Conservation (phyloP, 2,797 vertebrate genomes). For the Iguana delicatissima region DNA sequence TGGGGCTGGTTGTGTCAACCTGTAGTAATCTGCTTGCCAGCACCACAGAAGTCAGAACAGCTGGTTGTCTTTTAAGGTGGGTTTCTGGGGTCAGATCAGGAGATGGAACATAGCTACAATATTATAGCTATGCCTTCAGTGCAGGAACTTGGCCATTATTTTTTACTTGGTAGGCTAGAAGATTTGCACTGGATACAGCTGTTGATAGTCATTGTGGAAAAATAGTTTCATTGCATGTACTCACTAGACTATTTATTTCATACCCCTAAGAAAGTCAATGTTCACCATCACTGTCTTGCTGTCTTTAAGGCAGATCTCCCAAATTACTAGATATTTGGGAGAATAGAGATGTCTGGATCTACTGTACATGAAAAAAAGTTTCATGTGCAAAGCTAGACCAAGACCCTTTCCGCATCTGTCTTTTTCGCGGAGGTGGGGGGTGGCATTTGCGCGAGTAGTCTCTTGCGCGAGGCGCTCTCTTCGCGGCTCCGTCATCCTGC, state of each 20-base stretch:
- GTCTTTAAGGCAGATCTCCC: not conserved
- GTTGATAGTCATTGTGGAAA: not conserved
- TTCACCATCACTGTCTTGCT: not conserved
- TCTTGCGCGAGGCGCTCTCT: too few species aligned
- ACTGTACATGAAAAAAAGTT: not conserved
- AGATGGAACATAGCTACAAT: too few species aligned
- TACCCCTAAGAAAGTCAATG: not conserved
- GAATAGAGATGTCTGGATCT: not conserved
- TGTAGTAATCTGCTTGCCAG: too few species aligned
- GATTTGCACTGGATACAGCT: not conserved
- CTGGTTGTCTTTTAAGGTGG: too few species aligned
- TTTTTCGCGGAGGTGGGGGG: too few species aligned
- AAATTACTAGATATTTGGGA: not conserved
- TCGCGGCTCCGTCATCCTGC: too few species aligned
- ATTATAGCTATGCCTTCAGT: too few species aligned
- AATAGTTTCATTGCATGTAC: not conserved
- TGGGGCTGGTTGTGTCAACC: too few species aligned
- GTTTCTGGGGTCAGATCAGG: too few species aligned
- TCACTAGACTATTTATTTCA: constrained; percentile 29
- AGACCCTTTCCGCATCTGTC: too few species aligned
- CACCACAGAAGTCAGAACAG: too few species aligned
- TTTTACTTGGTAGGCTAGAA: constrained; percentile 54
- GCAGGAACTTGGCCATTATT: not conserved
- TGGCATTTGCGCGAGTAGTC: too few species aligned
- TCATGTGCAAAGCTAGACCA: not conserved